Percentiles rank a stretch among this genome's conserved stretches.
These are phyloP conservation scores for Rotaria magnacalcarata DNA, from an alignment of 2,888 invertebrate species.

Conservation along the genomic window DNA sequence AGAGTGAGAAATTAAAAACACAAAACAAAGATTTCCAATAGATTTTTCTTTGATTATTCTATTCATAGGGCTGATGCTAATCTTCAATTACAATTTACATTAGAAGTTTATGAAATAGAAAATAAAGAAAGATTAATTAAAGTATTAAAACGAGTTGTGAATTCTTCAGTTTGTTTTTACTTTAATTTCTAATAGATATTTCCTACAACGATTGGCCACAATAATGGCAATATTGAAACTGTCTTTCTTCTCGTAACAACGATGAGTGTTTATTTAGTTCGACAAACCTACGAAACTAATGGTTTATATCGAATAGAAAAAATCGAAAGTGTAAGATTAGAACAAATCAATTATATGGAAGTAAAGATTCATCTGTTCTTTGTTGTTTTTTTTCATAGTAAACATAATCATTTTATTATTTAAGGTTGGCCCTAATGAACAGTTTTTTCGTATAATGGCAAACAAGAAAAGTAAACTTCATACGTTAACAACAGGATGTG, in stretches of 20 bases:
- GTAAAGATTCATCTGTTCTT: not conserved
- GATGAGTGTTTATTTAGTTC: conserved; percentile 32
- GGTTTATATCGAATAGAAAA: conserved; percentile 34
- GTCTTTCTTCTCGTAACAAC: conserved; percentile 40
- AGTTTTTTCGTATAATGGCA: not conserved
- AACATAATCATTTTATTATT: not conserved
- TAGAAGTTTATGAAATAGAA: conserved; percentile 15
- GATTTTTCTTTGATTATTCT: not conserved
- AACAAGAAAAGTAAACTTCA: not conserved
- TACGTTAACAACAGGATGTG: not conserved
- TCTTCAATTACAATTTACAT: conserved; percentile 3
- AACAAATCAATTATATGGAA: conserved; percentile 46
- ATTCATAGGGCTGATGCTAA: conserved; percentile 15
- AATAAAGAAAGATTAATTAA: conserved; percentile 7
- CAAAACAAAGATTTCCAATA: too few species aligned
- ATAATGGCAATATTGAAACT: conserved; percentile 40
- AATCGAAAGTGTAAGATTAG: conserved; percentile 31
- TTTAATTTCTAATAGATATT: not conserved
- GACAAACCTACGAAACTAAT: conserved; percentile 18
- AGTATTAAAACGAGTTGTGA: conserved; percentile 36
- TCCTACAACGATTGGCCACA: conserved; percentile 35
- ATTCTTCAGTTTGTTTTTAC: not conserved
- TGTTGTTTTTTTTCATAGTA: not conserved
- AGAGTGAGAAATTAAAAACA: not conserved
- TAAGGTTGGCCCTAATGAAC: conserved; percentile 13